Conservation (phyloP, 2,888 invertebrate genomes). For the Panorpa germanica region DNA sequence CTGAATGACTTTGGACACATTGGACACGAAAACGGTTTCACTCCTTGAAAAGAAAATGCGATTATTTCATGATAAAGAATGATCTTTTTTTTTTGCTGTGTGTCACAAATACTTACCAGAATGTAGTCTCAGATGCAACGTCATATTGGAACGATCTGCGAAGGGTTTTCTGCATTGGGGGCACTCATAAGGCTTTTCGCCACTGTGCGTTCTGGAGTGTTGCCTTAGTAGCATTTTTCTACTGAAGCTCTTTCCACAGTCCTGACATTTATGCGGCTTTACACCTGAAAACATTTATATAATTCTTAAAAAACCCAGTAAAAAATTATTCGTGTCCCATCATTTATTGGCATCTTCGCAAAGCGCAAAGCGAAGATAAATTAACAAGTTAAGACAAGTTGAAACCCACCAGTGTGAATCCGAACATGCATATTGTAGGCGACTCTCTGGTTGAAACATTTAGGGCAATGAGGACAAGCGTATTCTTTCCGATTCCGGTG, state of each 20-base stretch:
- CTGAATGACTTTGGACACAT: slow-evolving; percentile 53
- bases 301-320: no score
- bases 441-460: slow-evolving; percentile 70
- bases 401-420: slow-evolving; percentile 47
- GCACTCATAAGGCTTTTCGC: slow-evolving; percentile 64
- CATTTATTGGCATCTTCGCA: no score
- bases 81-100: no score
- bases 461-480: slow-evolving; percentile 61
- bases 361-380: no score
- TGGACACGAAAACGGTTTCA: slow-evolving; percentile 52
- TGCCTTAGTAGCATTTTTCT: slow-evolving; percentile 71
- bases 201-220: slow-evolving; percentile 64
- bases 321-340: no score
- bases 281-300: slow-evolving; percentile 31
- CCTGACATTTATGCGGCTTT: slow-evolving; percentile 56
- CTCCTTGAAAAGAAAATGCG: slow-evolving; percentile 29
- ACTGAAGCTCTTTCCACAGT: slow-evolving; percentile 67
- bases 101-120: slow-evolving; percentile 35
- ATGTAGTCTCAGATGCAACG: slow-evolving; percentile 58
- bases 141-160: slow-evolving; percentile 73
- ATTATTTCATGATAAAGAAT: no score
- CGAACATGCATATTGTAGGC: slow-evolving; percentile 77
- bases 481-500: slow-evolving; percentile 69
- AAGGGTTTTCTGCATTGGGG: slow-evolving; percentile 66
- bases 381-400: background rate